Base-by-base conservation (phyloP, 2,888 invertebrate genomes). In the Stenodema calcarata region DNA sequence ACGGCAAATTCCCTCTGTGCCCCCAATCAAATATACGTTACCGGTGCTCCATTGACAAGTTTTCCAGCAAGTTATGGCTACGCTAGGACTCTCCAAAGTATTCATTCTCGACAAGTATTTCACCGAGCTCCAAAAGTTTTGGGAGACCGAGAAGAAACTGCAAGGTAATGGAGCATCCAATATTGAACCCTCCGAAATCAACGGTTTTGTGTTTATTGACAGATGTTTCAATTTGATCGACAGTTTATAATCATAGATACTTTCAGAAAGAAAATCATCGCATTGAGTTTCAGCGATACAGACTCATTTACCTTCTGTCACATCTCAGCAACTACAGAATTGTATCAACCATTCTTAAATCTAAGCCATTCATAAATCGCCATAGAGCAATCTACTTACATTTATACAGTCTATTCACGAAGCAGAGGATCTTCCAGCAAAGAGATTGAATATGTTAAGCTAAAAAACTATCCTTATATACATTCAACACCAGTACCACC, bases 31-130 rank as follows among this genome's bases (percentile, higher is more conserved):
- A n/a, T n/a, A 9, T 79, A 28, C 30, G 42, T 4, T 78, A 23
- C 50, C 41, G 41, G 79, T 44, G 47, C 81, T 23, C 27, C 23
- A 50, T 50, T 50, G 16, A 50, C n/a, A 27, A 62, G 62, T 62
- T 62, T 62, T 23, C 27, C 62, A 35, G 28, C 54, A 54, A 75
- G 75, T 76, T 92, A 97, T 97, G 97, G 97, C 97, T 94, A 97
- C 97, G 92, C 94, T 97, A 93, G 97, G 97, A 93, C 95, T 97
- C 91, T 97, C 97, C 92, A 98, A 98, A 94, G 97, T 97, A 92
- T 98, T 97, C 94, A 98, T 98, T 92, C 94, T 98, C 94, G 98
- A 98, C 95, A 98, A 98, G 92, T 98, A 98, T 93, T 98, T 98
- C 93, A 97, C 97, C 90, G 98, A 98, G 93, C 94, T 98, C 92